phyloP scores from a whole-genome alignment of 2,113 vertebrate genomes.

The Antennarius striatus region DNA sequence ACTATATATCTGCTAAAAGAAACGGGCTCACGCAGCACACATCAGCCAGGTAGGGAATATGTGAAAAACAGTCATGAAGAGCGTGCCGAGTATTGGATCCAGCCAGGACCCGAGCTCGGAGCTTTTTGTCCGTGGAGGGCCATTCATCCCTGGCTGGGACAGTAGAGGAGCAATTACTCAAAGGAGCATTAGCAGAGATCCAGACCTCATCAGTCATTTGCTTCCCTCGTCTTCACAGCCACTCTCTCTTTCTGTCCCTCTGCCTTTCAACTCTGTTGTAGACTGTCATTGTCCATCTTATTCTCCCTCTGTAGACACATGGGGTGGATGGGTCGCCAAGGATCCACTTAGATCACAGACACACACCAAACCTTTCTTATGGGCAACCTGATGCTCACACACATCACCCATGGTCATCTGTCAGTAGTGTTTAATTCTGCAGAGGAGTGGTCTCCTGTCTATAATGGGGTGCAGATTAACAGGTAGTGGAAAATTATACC shows the following conservation, averaged over 20 bases:
- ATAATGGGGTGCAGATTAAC: conserved; percentile 17
- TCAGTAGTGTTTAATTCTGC: conserved; percentile 18
- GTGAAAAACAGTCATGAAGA: conserved; percentile 56
- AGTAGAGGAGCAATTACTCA: conserved; percentile 49
- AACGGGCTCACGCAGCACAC: conserved; percentile 5
- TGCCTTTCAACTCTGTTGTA: conserved; percentile 27
- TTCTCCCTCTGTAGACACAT: conserved; percentile 1
- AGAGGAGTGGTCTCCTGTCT: conserved; percentile 2
- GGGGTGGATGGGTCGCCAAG: conserved; percentile 8
- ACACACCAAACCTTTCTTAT: not conserved
- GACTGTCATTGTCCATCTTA: not conserved
- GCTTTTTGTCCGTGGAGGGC: conserved; percentile 49
- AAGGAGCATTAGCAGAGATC: conserved; percentile 51
- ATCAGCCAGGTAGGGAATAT: conserved; percentile 30
- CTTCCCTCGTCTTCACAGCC: conserved; percentile 19
- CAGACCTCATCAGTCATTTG: conserved; percentile 52
- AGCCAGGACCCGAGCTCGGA: conserved; percentile 36
- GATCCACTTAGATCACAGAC: conserved; percentile 20
- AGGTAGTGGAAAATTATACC: conserved; percentile 1
- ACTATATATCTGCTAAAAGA: conserved; percentile 41
- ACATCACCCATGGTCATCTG: conserved; percentile 19
- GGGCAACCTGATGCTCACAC: not conserved
- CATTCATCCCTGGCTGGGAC: conserved; percentile 53
- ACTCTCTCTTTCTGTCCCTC: conserved; percentile 11
- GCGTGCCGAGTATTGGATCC: conserved; percentile 49